Percentiles rank a stretch among this genome's conserved stretches.
Conservation (phyloP, 2,113 vertebrate species). For the Hucho hucho region DNA sequence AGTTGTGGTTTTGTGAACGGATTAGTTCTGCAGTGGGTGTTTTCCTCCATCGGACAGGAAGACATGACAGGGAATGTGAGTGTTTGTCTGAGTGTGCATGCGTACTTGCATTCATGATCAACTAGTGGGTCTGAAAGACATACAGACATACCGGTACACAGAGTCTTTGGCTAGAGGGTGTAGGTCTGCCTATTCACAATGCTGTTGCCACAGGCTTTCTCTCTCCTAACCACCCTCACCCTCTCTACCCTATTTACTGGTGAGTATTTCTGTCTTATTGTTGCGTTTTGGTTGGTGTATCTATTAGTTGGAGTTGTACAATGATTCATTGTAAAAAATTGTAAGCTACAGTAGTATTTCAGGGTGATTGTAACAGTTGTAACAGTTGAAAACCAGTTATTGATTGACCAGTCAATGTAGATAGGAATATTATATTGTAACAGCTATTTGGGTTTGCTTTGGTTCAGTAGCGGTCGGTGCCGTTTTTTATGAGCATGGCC, state of each 20-base stretch:
- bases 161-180: neutral
- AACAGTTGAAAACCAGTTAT: neutral
- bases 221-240: neutral
- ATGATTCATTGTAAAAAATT: neutral
- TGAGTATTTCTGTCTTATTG: slow-evolving; percentile 5
- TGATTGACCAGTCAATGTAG: neutral
- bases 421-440: neutral
- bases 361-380: neutral
- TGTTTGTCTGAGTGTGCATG: neutral
- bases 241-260: slow-evolving; percentile 1
- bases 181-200: neutral
- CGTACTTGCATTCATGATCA: neutral
- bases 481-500: too few species aligned
- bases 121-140: neutral
- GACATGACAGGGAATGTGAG: neutral
- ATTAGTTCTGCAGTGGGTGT: neutral
- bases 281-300: neutral
- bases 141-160: neutral
- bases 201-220: neutral
- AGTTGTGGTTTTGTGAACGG: too few species aligned
- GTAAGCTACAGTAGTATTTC: neutral
- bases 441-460: neutral
- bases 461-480: too few species aligned
- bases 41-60: neutral
- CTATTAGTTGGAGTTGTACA: neutral